Evolutionary conservation across 2,888 invertebrate species (phyloP).

Genomic region (Palloptera scutellata): DNA sequence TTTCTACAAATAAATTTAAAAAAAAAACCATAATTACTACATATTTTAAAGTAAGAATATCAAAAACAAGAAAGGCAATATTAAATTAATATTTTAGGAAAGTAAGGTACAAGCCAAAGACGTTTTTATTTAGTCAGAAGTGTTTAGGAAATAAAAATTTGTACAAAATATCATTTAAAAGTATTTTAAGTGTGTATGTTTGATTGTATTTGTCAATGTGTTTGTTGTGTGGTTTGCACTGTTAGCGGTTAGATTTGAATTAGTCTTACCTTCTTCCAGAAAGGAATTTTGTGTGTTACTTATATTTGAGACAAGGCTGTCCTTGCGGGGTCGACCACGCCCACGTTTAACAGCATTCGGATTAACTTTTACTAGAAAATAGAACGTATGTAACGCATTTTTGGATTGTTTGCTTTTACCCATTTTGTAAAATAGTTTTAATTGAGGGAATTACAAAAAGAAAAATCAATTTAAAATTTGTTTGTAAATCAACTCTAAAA

Average conservation of each 20-base stretch:
- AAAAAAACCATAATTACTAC: too few species aligned
- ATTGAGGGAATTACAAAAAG: constrained; percentile 33
- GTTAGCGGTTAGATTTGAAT: constrained; percentile 39
- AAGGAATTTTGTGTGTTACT: constrained; percentile 72
- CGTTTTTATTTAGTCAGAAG: too few species aligned
- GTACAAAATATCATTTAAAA: background rate
- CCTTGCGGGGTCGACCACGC: constrained; percentile 68
- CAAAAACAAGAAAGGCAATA: too few species aligned
- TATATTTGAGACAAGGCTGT: constrained; percentile 66
- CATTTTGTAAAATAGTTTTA: constrained; percentile 33
- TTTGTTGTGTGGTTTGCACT: constrained; percentile 19
- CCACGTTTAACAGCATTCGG: constrained; percentile 68
- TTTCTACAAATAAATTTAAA: too few species aligned
- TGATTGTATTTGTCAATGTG: constrained; percentile 15
- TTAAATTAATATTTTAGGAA: too few species aligned
- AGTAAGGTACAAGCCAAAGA: too few species aligned
- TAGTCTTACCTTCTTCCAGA: constrained; percentile 74
- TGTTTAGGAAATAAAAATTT: background rate
- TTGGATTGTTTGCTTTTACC: constrained; percentile 37
- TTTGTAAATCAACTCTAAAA: constrained; percentile 19
- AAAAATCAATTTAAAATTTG: constrained; percentile 27
- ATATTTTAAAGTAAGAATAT: too few species aligned
- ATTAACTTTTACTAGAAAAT: constrained; percentile 51
- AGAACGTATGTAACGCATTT: constrained; percentile 41
- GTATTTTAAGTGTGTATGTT: constrained; percentile 1